phyloP scores from a whole-genome alignment of 2,888 invertebrate species.

The Tenthredo amoena region DNA sequence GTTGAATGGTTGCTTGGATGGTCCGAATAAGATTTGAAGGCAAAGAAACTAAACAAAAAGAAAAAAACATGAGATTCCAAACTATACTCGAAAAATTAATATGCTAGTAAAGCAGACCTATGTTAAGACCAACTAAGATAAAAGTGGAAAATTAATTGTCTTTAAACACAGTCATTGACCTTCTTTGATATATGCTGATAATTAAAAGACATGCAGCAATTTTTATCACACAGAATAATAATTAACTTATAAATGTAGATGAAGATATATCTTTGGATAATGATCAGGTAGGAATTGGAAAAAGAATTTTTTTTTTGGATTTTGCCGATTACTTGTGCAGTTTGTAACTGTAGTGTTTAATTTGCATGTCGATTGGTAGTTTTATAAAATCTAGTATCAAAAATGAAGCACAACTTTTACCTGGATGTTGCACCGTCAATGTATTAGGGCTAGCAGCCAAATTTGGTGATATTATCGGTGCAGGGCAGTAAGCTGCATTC shows the following conservation, averaged over 20 bases:
- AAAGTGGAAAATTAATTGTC: background rate
- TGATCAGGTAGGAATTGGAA: background rate
- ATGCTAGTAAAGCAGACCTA: background rate
- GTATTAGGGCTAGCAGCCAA: slow-evolving; percentile 85
- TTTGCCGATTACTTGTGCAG: background rate
- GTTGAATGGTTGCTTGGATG: background rate
- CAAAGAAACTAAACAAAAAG: background rate
- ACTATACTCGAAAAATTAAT: background rate
- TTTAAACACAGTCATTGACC: background rate
- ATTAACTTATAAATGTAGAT: background rate
- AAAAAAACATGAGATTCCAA: background rate
- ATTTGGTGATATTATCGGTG: slow-evolving; percentile 82
- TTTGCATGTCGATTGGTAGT: background rate
- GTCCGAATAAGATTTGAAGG: background rate
- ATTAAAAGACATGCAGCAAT: background rate
- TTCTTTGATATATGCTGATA: background rate
- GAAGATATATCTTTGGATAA: background rate
- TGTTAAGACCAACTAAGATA: background rate
- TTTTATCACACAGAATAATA: background rate
- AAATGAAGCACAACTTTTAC: slow-evolving; percentile 77
- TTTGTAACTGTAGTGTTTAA: background rate
- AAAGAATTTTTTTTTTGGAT: background rate
- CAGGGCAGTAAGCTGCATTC: slow-evolving; percentile 85
- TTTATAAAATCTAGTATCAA: background rate
- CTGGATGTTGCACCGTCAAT: slow-evolving; percentile 84